Conservation (phyloP, 2,797 vertebrate genomes). For the Ceryle rudis region DNA sequence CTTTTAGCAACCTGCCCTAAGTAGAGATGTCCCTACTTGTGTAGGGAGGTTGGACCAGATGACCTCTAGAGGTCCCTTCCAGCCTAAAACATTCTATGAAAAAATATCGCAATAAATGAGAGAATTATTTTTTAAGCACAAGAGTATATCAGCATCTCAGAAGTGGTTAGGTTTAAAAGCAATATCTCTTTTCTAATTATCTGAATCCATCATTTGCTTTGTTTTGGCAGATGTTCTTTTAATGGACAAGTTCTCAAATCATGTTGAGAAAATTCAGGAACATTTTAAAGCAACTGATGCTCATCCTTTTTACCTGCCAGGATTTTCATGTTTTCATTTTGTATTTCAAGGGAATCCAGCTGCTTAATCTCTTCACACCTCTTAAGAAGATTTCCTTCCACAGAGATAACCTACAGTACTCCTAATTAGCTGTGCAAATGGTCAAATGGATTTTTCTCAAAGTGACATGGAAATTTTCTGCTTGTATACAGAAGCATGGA, state of each 20-base stretch:
- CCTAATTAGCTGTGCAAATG: slow-evolving; percentile 74
- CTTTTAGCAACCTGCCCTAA: too few species aligned
- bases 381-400: slow-evolving; percentile 63
- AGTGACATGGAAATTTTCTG: slow-evolving; percentile 10
- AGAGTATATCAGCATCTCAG: neutral
- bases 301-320: slow-evolving; percentile 19
- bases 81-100: too few species aligned
- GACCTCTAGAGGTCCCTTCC: too few species aligned
- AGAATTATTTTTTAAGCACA: neutral
- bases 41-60: too few species aligned
- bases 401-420: slow-evolving; percentile 56
- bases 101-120: neutral
- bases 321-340: slow-evolving; percentile 76
- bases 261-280: neutral
- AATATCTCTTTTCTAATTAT: slow-evolving; percentile 24
- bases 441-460: slow-evolving; percentile 41
- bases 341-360: slow-evolving; percentile 69
- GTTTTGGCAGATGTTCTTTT: slow-evolving; percentile 73
- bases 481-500: neutral
- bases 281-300: slow-evolving; percentile 21
- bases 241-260: slow-evolving; percentile 41
- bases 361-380: slow-evolving; percentile 79
- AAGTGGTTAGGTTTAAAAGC: neutral
- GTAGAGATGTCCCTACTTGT: too few species aligned
- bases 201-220: slow-evolving; percentile 40